Evolutionary conservation across 1,140 invertebrate species (phyloP).

Genomic region (Rhizoglyphus robini): DNA sequence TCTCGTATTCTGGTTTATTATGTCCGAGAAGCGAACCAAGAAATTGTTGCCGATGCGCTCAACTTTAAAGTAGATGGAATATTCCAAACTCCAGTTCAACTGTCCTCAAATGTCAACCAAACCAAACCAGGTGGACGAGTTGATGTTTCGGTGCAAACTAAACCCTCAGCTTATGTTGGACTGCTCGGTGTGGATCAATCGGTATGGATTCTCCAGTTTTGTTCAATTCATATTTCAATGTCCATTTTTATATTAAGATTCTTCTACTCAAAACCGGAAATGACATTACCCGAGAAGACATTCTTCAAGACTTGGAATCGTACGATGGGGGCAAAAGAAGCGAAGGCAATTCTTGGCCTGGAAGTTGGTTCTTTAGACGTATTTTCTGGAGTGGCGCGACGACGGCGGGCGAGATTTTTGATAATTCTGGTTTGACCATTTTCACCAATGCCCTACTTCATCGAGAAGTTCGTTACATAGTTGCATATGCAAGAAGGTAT

Average conservation of each 20-base stretch:
- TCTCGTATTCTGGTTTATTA: constrained; percentile 65
- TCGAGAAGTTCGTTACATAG: constrained; percentile 26
- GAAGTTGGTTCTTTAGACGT: constrained; percentile 27
- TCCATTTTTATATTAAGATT: no score
- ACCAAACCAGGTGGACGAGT: constrained; percentile 55
- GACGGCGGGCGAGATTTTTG: constrained; percentile 47
- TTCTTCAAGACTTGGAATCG: constrained; percentile 46
- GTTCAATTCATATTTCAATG: no score
- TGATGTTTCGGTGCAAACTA: constrained; percentile 55
- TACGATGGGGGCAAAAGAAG: constrained; percentile 41
- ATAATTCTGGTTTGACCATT: constrained; percentile 62
- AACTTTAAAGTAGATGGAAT: constrained; percentile 61
- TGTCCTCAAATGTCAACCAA: constrained; percentile 44
- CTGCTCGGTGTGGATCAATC: constrained; percentile 76
- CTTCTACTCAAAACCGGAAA: constrained; percentile 50
- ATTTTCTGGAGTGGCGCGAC: constrained; percentile 50
- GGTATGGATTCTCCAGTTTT: no score
- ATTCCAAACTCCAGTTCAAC: constrained; percentile 56
- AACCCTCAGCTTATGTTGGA: constrained; percentile 71
- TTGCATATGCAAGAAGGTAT: no score
- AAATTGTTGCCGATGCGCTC: constrained; percentile 67
- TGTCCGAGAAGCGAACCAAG: constrained; percentile 38
- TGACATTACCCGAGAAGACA: constrained; percentile 43
- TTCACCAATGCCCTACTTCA: constrained; percentile 52
- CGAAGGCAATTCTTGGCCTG: constrained; percentile 18